These are phyloP conservation scores for Pandemis corylana DNA, from an alignment of 2,888 invertebrate genomes.

Conservation along the genomic window DNA sequence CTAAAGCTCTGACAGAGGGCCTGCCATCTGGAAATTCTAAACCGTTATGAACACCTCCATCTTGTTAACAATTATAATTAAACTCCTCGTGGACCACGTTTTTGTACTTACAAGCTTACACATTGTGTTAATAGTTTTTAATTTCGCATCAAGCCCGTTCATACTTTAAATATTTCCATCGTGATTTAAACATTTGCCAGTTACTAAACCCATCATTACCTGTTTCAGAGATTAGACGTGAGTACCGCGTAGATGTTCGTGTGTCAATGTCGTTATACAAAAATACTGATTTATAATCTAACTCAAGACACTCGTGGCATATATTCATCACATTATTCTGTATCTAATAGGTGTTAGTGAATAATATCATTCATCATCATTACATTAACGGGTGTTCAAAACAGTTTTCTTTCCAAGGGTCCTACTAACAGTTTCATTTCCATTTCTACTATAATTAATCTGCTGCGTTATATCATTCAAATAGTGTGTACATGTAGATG, in stretches of 20 bases:
- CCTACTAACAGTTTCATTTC: slow-evolving; percentile 60
- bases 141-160: slow-evolving; percentile 18
- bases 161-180: slow-evolving; percentile 20
- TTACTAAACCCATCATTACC: slow-evolving; percentile 75
- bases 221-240: slow-evolving; percentile 85
- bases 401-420: slow-evolving; percentile 72
- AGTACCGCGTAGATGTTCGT: slow-evolving; percentile 79
- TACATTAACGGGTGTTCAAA: slow-evolving; percentile 74
- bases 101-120: slow-evolving; percentile 18
- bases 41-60: slow-evolving; percentile 79
- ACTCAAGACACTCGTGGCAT: slow-evolving; percentile 43
- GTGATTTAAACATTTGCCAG: slow-evolving; percentile 45
- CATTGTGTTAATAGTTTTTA: slow-evolving; percentile 30
- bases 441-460: slow-evolving; percentile 29
- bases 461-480: slow-evolving; percentile 2
- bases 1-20: slow-evolving; percentile 16
- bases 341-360: slow-evolving; percentile 50
- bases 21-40: slow-evolving; percentile 49
- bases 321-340: slow-evolving; percentile 50
- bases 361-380: slow-evolving; percentile 55
- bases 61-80: slow-evolving; percentile 5
- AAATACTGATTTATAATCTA: slow-evolving; percentile 42
- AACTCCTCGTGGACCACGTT: not conserved
- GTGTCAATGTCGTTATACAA: slow-evolving; percentile 71
- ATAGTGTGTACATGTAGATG: slow-evolving; percentile 18